Evolutionary conservation across 2,113 vertebrate species (phyloP).

Genomic region (Scolopax mira): DNA sequence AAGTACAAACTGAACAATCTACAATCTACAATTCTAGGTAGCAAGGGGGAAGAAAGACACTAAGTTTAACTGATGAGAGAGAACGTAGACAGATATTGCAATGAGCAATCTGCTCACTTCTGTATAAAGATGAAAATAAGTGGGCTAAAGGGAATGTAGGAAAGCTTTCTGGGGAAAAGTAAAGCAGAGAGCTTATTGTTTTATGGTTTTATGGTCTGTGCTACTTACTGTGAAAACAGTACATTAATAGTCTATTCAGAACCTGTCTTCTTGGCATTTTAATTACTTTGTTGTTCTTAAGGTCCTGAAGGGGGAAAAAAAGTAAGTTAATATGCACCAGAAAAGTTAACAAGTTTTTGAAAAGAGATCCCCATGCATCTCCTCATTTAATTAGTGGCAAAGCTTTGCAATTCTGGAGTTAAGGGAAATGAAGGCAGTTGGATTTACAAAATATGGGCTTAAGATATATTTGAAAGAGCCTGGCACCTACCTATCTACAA

Average conservation of each 20-base stretch:
- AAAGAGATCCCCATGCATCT: not conserved
- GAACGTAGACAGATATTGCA: not conserved
- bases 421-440: not conserved
- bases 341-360: not conserved
- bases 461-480: not conserved
- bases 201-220: not conserved
- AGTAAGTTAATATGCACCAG: not conserved
- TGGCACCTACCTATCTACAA: not conserved
- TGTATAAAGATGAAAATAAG: conserved; percentile 9
- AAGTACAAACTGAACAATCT: not conserved
- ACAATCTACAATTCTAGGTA: not conserved
- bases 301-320: not conserved
- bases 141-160: not conserved
- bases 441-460: not conserved
- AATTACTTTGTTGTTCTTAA: not conserved
- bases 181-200: not conserved
- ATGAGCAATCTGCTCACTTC: not conserved
- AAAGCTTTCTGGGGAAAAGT: not conserved
- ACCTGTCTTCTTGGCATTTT: not conserved
- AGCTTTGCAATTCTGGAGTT: not conserved
- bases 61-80: not conserved
- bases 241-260: not conserved
- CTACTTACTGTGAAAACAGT: conserved; percentile 3
- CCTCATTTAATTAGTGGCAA: not conserved
- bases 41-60: not conserved